Percentiles rank a stretch among this genome's conserved stretches.
Evolutionary conservation across 2,797 vertebrate species (phyloP).

Genomic region (Falco naumanni): DNA sequence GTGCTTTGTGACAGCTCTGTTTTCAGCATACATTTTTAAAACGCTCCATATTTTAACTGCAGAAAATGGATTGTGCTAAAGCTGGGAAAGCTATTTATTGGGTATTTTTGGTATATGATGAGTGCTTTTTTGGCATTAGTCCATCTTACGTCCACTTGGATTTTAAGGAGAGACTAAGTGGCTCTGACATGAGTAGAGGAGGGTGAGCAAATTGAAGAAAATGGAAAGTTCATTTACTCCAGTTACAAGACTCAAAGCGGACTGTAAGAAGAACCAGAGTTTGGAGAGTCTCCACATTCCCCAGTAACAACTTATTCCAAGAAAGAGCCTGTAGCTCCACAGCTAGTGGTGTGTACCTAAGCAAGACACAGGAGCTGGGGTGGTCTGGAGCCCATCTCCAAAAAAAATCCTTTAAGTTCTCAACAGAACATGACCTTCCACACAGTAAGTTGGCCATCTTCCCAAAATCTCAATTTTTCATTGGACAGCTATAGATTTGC

Average conservation of each 20-base stretch:
- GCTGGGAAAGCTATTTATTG: not conserved
- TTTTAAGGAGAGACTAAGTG: not conserved
- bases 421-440: not conserved
- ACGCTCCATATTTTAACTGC: not conserved
- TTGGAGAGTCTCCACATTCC: not conserved
- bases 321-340: not conserved
- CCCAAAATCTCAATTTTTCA: not conserved
- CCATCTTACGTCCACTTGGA: not conserved
- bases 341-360: not conserved
- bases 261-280: not conserved
- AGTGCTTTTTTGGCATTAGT: slow-evolving; percentile 31
- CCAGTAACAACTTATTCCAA: not conserved
- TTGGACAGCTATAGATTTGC: not conserved
- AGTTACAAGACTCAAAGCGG: not conserved
- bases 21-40: not conserved
- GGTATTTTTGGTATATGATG: not conserved
- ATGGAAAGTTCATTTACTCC: too few species aligned
- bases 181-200: not conserved
- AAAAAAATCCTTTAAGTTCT: not conserved
- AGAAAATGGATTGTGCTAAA: not conserved
- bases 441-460: not conserved
- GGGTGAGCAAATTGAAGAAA: not conserved
- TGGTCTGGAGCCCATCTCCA: not conserved
- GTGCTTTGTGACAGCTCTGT: not conserved
- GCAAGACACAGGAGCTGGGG: not conserved